Evolutionary conservation across 1,140 invertebrate genomes (phyloP).

Genomic region (Micrasema longulum): DNA sequence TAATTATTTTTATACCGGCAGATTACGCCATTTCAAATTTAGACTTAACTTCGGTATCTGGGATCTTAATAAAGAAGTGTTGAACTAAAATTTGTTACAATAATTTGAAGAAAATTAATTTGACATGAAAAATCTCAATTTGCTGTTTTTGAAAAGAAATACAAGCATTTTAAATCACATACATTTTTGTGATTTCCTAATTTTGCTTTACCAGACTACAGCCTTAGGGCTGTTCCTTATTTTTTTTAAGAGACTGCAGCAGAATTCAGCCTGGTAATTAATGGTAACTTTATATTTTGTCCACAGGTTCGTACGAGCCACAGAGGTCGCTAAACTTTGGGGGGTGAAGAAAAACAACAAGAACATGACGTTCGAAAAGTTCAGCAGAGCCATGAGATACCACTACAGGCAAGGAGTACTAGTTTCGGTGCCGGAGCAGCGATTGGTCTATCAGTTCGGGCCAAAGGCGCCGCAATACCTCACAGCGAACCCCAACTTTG

Average conservation of each 20-base stretch:
- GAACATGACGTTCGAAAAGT: constrained; percentile 94
- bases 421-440: constrained; percentile 81
- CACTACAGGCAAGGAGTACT: constrained; percentile 89
- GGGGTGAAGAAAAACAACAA: constrained; percentile 88
- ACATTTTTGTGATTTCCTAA: too few species aligned
- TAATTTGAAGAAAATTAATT: too few species aligned
- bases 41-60: too few species aligned
- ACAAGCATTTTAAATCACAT: too few species aligned
- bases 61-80: too few species aligned
- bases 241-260: constrained; percentile 31
- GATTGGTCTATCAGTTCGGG: constrained; percentile 90
- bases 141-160: too few species aligned
- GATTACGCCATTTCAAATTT: too few species aligned
- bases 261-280: neutral
- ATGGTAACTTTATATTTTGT: constrained; percentile 50
- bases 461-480: constrained; percentile 81
- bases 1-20: too few species aligned
- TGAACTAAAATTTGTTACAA: too few species aligned
- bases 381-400: constrained; percentile 94
- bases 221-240: too few species aligned
- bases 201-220: too few species aligned
- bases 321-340: constrained; percentile 90
- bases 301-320: constrained; percentile 86
- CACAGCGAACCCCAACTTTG: constrained; percentile 77
- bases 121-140: too few species aligned